These are phyloP conservation scores for Eretmocerus hayati DNA, from an alignment of 2,888 invertebrate species.

Conservation along the genomic window DNA sequence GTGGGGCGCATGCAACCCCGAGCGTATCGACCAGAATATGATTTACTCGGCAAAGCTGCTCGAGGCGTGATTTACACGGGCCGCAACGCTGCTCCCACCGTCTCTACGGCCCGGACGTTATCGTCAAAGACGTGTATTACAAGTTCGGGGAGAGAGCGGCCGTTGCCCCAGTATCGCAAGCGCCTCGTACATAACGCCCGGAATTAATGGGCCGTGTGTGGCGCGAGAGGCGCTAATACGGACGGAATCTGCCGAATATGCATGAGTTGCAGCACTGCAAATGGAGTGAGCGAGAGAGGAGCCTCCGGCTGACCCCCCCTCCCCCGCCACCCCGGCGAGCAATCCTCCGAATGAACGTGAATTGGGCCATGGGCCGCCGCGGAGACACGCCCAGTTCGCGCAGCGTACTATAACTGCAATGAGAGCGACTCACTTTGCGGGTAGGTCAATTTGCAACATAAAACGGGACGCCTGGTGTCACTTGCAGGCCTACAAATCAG, in stretches of 20 bases:
- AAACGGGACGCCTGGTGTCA: too few relatives aligned
- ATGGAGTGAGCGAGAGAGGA: too few relatives aligned
- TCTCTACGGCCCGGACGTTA: constrained; percentile 15
- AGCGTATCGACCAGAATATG: constrained; percentile 21
- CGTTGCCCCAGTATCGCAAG: constrained; percentile 12
- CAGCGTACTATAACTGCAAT: too few relatives aligned
- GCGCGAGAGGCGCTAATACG: constrained; percentile 16
- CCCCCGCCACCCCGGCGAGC: not conserved
- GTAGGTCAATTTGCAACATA: too few relatives aligned
- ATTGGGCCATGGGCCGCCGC: not conserved
- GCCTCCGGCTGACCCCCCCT: not conserved
- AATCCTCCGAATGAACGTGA: not conserved
- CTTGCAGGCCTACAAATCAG: too few relatives aligned
- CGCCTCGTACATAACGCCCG: constrained; percentile 19
- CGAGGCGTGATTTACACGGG: constrained; percentile 20
- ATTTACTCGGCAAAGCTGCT: constrained; percentile 22
- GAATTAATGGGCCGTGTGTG: constrained; percentile 35
- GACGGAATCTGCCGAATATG: not conserved
- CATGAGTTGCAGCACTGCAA: not conserved
- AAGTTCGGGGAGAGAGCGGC: constrained; percentile 8
- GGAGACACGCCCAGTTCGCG: not conserved
- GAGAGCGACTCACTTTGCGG: too few relatives aligned
- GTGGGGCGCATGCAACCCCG: too few relatives aligned
- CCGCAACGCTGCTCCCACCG: not conserved
- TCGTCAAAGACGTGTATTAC: constrained; percentile 21